A percentile compares a stretch with the other conserved stretches of the same genome.
Evolutionary conservation across 2,113 vertebrate species (phyloP).

Genomic region (Procavia capensis): DNA sequence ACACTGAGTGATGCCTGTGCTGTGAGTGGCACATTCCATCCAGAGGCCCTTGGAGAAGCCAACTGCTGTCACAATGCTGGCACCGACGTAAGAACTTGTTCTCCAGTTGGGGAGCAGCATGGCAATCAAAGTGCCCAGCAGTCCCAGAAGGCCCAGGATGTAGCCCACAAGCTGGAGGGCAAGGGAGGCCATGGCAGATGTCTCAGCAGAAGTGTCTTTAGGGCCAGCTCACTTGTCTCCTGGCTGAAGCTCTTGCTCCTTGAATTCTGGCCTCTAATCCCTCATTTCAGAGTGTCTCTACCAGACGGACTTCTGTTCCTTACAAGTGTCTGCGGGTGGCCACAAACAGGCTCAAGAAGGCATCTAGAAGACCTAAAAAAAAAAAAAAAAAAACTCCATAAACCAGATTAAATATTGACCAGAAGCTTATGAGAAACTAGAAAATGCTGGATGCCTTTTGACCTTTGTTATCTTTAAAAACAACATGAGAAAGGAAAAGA

Average conservation of each 20-base stretch:
- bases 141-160: slow-evolving; percentile 91
- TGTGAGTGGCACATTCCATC: slow-evolving; percentile 98
- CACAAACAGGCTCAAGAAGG: slow-evolving; percentile 75
- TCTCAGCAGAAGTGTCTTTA: background rate
- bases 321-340: slow-evolving; percentile 76
- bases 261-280: slow-evolving; percentile 38
- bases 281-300: slow-evolving; percentile 50
- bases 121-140: slow-evolving; percentile 91
- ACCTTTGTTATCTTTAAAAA: slow-evolving; percentile 82
- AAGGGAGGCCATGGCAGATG: slow-evolving; percentile 89
- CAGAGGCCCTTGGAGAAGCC: slow-evolving; percentile 95
- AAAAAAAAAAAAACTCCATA: slow-evolving; percentile 73
- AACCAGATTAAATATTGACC: slow-evolving; percentile 85
- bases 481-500: slow-evolving; percentile 69
- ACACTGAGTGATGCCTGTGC: slow-evolving; percentile 97
- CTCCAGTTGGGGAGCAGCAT: slow-evolving; percentile 95
- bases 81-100: slow-evolving; percentile 93
- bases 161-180: slow-evolving; percentile 95
- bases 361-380: slow-evolving; percentile 77
- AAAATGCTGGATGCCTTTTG: slow-evolving; percentile 83
- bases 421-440: slow-evolving; percentile 83
- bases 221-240: background rate
- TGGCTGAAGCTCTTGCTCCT: slow-evolving; percentile 20
- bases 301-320: slow-evolving; percentile 55
- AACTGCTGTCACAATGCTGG: slow-evolving; percentile 96